Evolutionary conservation across 2,113 vertebrate species (phyloP), one percentile per base, ranked within the genome.

Genomic region (Potamarius usumacintae): DNA sequence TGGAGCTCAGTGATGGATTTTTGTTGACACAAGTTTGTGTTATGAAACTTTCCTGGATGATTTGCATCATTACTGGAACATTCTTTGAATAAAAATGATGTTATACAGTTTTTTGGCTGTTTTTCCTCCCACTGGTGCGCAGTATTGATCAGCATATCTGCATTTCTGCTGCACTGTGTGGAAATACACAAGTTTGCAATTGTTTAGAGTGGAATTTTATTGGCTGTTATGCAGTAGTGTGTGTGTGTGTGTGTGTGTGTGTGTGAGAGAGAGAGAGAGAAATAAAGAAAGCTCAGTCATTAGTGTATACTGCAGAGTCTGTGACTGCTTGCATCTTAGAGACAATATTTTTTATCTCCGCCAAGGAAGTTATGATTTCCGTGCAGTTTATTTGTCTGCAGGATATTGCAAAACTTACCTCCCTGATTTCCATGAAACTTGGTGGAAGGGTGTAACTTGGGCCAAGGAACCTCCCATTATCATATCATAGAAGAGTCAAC

Each of bases 231-330:
- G 55, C 79, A 81, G 22, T 14, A 77, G n/a, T 82, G 42, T 55
- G 69, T 85, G 69, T 83, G 78, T 83, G 42, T 79, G 50, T 52
- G 83, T 82, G 82, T 85, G 76, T 81, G 65, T 50, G 84, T 57
- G 72, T 83, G 53, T 30, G 67, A 0, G 67, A 0, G 60, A 52
- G 82, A 52, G 82, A 52, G 65, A 25, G 34, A 42, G 12, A 17
- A 42, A n/a, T 34, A 15, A 4, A 58, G 53, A 34, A 5, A 80
- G 4, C 27, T 18, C 7, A 34, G 15, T 77, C 20, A 11, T 42
- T 72, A 42, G 83, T 57, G n/a, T 22, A 7, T 52, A 60, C 79
- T 52, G 79, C 84, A 88, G 79, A 42, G 42, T 74, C 81, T 30
- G 20, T 80, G 74, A 60, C 34, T 86, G 30, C 18, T 10, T 42